Evolutionary conservation across 2,888 invertebrate species (phyloP).

Genomic region (Trissolcus brochymenae): DNA sequence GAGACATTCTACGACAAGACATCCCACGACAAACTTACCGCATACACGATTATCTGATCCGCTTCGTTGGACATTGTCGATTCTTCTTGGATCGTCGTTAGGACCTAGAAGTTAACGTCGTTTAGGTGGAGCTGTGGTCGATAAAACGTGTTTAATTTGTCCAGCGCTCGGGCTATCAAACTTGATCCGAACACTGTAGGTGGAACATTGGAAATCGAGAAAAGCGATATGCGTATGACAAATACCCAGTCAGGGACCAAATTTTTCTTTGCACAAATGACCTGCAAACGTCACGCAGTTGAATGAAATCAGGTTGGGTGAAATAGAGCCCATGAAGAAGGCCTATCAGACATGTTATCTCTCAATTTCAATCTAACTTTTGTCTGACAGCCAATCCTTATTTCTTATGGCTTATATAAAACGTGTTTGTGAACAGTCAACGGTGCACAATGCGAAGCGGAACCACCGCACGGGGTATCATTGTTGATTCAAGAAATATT

Average conservation of each 20-base stretch:
- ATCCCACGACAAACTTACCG: slow-evolving; percentile 68
- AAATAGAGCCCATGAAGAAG: slow-evolving; percentile 26
- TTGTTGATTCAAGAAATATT: slow-evolving; percentile 73
- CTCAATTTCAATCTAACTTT: slow-evolving; percentile 59
- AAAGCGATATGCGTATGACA: background rate
- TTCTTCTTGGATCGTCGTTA: slow-evolving; percentile 54
- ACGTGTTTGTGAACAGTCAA: slow-evolving; percentile 57
- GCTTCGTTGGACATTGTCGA: slow-evolving; percentile 49
- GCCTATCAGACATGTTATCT: slow-evolving; percentile 45
- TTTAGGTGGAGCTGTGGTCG: slow-evolving; percentile 48
- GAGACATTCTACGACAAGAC: slow-evolving; percentile 73
- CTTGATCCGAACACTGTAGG: background rate
- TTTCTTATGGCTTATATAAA: slow-evolving; percentile 50
- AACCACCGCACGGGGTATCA: slow-evolving; percentile 62
- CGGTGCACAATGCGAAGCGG: slow-evolving; percentile 48
- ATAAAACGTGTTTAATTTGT: slow-evolving; percentile 30
- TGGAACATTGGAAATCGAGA: background rate
- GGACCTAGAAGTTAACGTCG: slow-evolving; percentile 23
- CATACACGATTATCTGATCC: slow-evolving; percentile 45
- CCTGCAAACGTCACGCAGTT: slow-evolving; percentile 5
- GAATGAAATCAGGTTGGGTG: slow-evolving; percentile 13
- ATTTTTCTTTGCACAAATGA: background rate
- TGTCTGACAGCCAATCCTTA: slow-evolving; percentile 49
- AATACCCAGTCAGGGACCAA: background rate
- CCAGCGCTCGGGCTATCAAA: slow-evolving; percentile 10